Percentiles rank a stretch among this genome's conserved stretches.
These are phyloP conservation scores for Gobionotothen gibberifrons DNA, from an alignment of 2,797 vertebrate genomes.

Conservation along the genomic window DNA sequence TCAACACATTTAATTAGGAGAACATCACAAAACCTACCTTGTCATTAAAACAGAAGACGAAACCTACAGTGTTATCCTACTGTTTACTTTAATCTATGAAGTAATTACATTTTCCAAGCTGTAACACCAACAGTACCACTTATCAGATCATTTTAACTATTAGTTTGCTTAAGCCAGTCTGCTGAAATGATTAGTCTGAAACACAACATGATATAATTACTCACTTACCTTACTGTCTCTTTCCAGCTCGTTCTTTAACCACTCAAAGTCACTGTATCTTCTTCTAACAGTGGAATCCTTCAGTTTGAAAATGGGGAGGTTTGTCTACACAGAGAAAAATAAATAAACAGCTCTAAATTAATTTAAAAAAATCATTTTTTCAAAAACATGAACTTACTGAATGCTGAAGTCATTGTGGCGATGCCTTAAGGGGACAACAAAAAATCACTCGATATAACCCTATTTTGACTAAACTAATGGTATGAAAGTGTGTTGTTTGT, in stretches of 20 bases:
- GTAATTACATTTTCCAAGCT: background rate
- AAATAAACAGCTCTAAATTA: background rate
- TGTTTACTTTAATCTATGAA: background rate
- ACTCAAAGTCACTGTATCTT: slow-evolving; percentile 98
- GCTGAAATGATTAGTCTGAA: background rate
- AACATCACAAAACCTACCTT: background rate
- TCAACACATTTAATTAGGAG: background rate
- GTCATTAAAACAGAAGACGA: background rate
- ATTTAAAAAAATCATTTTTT: too few relatives aligned
- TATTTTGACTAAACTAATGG: background rate
- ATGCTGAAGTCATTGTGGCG: background rate
- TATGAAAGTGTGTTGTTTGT: background rate
- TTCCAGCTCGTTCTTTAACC: slow-evolving; percentile 98
- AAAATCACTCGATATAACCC: background rate
- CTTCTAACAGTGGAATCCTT: slow-evolving; percentile 96
- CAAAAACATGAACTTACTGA: too few relatives aligned
- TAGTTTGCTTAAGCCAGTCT: background rate
- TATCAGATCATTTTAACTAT: background rate
- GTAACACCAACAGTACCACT: background rate
- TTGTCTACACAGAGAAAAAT: slow-evolving; percentile 85
- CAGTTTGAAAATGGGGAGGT: slow-evolving; percentile 98
- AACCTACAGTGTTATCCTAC: background rate
- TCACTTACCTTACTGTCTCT: slow-evolving; percentile 96
- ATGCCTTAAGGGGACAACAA: background rate
- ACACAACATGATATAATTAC: background rate